Evolutionary conservation across 2,888 invertebrate species (phyloP).

Genomic region (Dicyrtomina minuta): DNA sequence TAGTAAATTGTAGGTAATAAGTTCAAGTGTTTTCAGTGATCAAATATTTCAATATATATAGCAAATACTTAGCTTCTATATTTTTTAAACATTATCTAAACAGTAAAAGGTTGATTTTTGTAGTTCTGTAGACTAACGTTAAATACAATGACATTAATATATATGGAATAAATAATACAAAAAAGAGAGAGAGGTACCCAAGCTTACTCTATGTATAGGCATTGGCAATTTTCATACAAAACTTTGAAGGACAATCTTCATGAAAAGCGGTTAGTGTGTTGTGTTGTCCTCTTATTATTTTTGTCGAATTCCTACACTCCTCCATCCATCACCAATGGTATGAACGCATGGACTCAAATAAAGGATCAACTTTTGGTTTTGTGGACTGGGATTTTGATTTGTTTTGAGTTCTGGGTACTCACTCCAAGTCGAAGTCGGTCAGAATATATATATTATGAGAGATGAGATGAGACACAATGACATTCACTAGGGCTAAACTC

Average conservation of each 20-base stretch:
- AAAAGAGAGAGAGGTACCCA: slow-evolving; percentile 32
- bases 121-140: too few relatives aligned
- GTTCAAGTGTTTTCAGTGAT: too few relatives aligned
- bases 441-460: too few relatives aligned
- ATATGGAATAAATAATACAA: slow-evolving; percentile 32
- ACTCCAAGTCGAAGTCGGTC: background rate
- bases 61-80: too few relatives aligned
- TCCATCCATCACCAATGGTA: background rate
- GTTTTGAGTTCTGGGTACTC: background rate
- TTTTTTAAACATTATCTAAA: too few relatives aligned
- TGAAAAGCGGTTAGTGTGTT: slow-evolving; percentile 8
- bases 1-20: too few relatives aligned
- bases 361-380: too few relatives aligned
- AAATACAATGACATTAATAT: slow-evolving; percentile 20
- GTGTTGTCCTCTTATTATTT: background rate
- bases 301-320: background rate
- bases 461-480: too few relatives aligned
- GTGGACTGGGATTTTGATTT: background rate
- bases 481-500: background rate
- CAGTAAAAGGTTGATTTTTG: too few relatives aligned
- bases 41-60: slow-evolving; percentile 8
- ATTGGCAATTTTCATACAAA: slow-evolving; percentile 27
- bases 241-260: slow-evolving; percentile 27
- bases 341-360: background rate
- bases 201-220: slow-evolving; percentile 28